Evolutionary conservation across 2,113 vertebrate species (phyloP).

Genomic region (Zingel zingel): DNA sequence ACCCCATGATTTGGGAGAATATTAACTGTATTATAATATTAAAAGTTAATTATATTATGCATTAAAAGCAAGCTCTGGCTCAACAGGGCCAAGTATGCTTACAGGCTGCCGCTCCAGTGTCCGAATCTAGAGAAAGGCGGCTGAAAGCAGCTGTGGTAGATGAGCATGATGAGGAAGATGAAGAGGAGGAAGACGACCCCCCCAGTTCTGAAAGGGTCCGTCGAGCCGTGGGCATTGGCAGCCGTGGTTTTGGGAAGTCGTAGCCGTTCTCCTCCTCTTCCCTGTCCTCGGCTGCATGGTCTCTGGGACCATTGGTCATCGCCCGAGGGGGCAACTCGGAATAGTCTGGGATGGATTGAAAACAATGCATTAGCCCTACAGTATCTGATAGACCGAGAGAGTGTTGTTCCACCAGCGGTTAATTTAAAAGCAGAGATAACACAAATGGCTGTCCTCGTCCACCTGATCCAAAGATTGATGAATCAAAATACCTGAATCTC

Average conservation of each 20-base stretch:
- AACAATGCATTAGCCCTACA: background rate
- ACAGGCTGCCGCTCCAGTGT: conserved; percentile 75
- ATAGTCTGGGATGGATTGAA: conserved; percentile 75
- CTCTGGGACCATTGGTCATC: conserved; percentile 79
- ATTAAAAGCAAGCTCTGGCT: conserved; percentile 2
- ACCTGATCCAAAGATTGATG: background rate
- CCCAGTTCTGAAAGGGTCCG: conserved; percentile 92
- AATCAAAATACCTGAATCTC: conserved; percentile 86
- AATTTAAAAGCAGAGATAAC: background rate
- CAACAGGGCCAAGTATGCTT: conserved; percentile 20
- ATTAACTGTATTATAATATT: too few species aligned
- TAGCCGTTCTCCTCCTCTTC: conserved; percentile 92
- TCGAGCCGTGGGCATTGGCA: conserved; percentile 83
- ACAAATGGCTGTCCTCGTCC: background rate
- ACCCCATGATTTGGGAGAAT: background rate
- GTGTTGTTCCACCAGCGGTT: background rate
- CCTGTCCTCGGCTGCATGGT: conserved; percentile 55
- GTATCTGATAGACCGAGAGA: background rate
- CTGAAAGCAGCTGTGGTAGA: conserved; percentile 86
- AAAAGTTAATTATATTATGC: background rate
- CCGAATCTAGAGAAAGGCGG: conserved; percentile 87
- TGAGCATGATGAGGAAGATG: conserved; percentile 72
- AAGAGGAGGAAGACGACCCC: conserved; percentile 83
- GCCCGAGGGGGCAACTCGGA: conserved; percentile 82
- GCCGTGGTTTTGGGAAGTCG: conserved; percentile 88